Percentiles rank a stretch among this genome's conserved stretches.
phyloP scores from a whole-genome alignment of 2,888 invertebrate genomes.

The Idaea biselata region DNA sequence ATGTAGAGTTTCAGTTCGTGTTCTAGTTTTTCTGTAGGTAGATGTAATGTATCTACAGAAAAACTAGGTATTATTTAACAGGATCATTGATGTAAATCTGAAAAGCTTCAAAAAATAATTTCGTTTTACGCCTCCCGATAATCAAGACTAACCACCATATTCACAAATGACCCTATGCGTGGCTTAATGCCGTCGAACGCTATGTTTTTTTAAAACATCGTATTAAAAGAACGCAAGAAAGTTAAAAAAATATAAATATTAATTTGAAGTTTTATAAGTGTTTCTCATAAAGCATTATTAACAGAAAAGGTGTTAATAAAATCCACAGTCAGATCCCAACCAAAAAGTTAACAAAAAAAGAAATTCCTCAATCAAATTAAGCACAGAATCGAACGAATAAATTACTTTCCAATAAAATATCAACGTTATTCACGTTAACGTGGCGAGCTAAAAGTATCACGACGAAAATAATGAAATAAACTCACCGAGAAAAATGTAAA shows the following conservation, averaged over 20 bases:
- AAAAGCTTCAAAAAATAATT: no score
- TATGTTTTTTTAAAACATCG: neutral
- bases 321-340: constrained; percentile 18
- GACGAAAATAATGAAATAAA: constrained; percentile 55
- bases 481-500: constrained; percentile 63
- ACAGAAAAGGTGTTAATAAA: constrained; percentile 25
- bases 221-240: neutral
- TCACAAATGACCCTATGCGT: no score
- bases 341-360: constrained; percentile 28
- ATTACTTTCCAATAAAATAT: constrained; percentile 45
- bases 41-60: no score
- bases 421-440: constrained; percentile 34
- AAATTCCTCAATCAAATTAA: constrained; percentile 45
- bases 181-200: no score
- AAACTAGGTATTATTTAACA: no score
- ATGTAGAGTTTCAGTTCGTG: no score
- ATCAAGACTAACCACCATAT: no score
- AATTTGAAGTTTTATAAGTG: neutral
- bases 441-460: constrained; percentile 41
- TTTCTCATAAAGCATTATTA: neutral
- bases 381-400: constrained; percentile 38
- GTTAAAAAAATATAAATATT: neutral
- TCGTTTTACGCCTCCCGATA: no score
- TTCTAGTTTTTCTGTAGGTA: no score
- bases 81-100: no score